phyloP scores from a whole-genome alignment of 2,113 vertebrate genomes.

The Ondatra zibethicus region DNA sequence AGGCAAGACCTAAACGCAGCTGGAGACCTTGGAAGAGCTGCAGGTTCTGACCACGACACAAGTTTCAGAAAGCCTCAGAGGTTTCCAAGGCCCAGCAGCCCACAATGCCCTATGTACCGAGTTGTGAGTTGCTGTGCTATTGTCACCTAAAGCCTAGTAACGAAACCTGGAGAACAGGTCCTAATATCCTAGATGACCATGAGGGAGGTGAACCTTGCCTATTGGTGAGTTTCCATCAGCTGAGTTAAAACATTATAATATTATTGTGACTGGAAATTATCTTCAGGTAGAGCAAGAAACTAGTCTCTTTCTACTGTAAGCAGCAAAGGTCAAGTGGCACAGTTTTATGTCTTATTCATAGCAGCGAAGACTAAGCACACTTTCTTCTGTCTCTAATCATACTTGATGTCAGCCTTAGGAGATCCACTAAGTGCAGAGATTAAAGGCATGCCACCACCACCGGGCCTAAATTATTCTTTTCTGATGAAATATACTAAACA shows the following conservation, averaged over 20 bases:
- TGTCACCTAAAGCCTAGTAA: not conserved
- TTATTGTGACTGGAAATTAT: not conserved
- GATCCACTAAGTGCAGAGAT: not conserved
- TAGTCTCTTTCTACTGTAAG: not conserved
- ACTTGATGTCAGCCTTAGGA: not conserved
- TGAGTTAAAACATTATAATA: not conserved
- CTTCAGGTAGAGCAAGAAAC: not conserved
- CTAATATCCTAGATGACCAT: not conserved
- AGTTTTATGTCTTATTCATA: not conserved
- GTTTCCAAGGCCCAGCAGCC: fast-evolving
- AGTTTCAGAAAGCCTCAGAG: not conserved
- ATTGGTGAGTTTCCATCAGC: not conserved
- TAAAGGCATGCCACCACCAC: no score
- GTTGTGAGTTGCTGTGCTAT: not conserved
- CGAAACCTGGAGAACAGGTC: not conserved
- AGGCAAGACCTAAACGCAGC: not conserved
- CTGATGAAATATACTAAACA: not conserved
- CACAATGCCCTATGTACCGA: not conserved
- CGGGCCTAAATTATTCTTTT: not conserved
- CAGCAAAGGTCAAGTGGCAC: not conserved
- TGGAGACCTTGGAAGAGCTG: not conserved
- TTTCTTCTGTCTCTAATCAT: not conserved
- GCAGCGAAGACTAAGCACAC: not conserved
- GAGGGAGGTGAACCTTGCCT: not conserved
- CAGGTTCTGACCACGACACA: not conserved